Evolutionary conservation across 2,888 invertebrate species (phyloP), one percentile per base, ranked within the genome.

Genomic region (Melanotus villosus): DNA sequence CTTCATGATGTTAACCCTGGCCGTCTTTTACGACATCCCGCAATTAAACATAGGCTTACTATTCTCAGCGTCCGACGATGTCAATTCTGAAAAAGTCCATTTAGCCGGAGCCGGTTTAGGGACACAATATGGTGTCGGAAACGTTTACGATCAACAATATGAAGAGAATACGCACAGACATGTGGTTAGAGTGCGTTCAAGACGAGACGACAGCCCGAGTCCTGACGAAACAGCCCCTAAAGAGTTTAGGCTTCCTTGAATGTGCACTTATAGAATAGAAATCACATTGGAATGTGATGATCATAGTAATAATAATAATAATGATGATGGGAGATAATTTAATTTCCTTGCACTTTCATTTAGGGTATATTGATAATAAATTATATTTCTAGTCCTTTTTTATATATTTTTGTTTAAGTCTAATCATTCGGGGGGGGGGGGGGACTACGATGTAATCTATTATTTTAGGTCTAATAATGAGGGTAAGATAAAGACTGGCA

Each of bases 1-100:
- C 14, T 92, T 92, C 85, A 90, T 95, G 88, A 94, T 96, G 93
- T 87, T 95, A 76, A 90, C 92, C 10, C 85, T 96, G 80, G 93
- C 94, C 1, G 92, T 95, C 21, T 92, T 95, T 86, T 95, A 95
- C 85, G 95, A 95, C 83, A 94, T 96, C 76, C 96, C 96, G 2
- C 94, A 96, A 85, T 87, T 96, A 77, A 95, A 96, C 84, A 85
- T 96, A 67, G 93, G 94, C 74, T 88, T 91, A 70, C 89, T 94
- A 43, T 94, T 95, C 68, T 79, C 56, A 18, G 75, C 67, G 30
- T 70, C 76, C 16, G 79, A 79, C 5, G 86, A 83, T 19, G 81
- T 82, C 30, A 91, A 91, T 79, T 90, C 91, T 0, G 92, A 92
- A 82, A 92, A 92, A 83, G 88, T 91, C 80, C 87, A 90, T 4